These are phyloP conservation scores for Neelides sp. DNA, from an alignment of 1,140 invertebrate species.

Conservation along the genomic window DNA sequence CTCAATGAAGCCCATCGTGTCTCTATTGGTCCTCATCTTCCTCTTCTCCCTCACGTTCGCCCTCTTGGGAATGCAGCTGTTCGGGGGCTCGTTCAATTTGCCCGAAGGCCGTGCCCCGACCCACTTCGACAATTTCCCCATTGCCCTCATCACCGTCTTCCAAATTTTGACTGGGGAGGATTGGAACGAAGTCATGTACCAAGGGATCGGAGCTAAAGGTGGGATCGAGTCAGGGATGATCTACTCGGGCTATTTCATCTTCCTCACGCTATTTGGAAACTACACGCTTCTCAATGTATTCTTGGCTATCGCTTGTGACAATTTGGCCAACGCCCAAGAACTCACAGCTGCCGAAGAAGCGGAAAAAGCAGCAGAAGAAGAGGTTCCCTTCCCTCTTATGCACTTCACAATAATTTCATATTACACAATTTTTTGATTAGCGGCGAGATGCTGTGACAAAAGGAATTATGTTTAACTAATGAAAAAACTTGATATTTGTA, in stretches of 20 bases:
- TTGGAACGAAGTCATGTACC: conserved; percentile 99
- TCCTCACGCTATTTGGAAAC: conserved; percentile 98
- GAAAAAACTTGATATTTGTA: too few relatives aligned
- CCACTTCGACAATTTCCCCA: conserved; percentile 99
- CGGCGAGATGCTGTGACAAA: conserved; percentile 9
- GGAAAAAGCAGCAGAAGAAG: conserved; percentile 86
- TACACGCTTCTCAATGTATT: conserved; percentile 99
- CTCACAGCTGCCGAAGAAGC: conserved; percentile 98
- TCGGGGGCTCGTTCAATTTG: conserved; percentile 22
- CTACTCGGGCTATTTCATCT: conserved; percentile 97
- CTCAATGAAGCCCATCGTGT: conserved; percentile 52
- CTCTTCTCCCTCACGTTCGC: conserved; percentile 58
- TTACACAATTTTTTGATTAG: neutral
- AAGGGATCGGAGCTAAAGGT: conserved; percentile 90
- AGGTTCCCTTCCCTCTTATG: conserved; percentile 37
- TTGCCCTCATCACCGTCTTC: conserved; percentile 98
- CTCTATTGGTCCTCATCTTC: conserved; percentile 53
- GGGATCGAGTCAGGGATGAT: conserved; percentile 79
- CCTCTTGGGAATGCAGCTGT: conserved; percentile 44
- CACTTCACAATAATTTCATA: neutral
- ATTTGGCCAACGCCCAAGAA: conserved; percentile 99
- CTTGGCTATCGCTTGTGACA: conserved; percentile 99
- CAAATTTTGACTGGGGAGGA: conserved; percentile 99
- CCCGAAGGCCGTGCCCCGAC: conserved; percentile 54
- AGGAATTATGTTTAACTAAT: conserved; percentile 6